Conservation (phyloP, 2,797 vertebrate genomes). For the Eremophila alpestris region DNA sequence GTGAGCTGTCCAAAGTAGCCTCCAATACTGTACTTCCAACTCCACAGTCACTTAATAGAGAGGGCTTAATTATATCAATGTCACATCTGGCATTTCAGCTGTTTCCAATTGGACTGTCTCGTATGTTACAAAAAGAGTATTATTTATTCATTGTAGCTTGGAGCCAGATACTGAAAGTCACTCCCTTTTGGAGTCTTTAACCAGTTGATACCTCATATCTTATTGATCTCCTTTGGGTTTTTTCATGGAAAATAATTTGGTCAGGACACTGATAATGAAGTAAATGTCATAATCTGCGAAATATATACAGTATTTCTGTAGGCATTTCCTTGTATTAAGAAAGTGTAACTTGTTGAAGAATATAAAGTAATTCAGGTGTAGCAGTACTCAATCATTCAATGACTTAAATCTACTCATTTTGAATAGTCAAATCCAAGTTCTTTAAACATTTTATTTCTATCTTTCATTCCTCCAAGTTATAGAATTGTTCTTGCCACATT, state of each 20-base stretch:
- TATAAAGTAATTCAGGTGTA: background rate
- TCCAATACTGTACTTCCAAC: background rate
- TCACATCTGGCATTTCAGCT: slow-evolving; percentile 40
- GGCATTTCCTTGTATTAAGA: background rate
- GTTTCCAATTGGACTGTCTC: background rate
- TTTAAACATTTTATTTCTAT: background rate
- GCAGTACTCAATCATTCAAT: background rate
- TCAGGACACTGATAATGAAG: background rate
- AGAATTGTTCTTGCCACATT: background rate
- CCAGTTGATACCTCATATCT: background rate
- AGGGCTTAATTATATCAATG: slow-evolving; percentile 16
- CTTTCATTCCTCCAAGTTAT: background rate
- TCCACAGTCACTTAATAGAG: background rate
- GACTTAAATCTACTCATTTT: background rate
- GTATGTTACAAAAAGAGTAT: background rate
- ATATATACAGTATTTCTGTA: background rate
- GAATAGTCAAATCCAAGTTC: background rate
- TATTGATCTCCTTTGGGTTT: background rate
- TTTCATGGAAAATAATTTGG: background rate
- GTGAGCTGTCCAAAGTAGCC: background rate
- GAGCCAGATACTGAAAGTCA: background rate
- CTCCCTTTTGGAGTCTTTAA: background rate
- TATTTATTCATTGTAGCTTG: background rate
- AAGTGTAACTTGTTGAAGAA: background rate
- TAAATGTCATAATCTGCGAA: background rate